Evolutionary conservation across 2,888 invertebrate species (phyloP).

Genomic region (Rhagonycha lutea): DNA sequence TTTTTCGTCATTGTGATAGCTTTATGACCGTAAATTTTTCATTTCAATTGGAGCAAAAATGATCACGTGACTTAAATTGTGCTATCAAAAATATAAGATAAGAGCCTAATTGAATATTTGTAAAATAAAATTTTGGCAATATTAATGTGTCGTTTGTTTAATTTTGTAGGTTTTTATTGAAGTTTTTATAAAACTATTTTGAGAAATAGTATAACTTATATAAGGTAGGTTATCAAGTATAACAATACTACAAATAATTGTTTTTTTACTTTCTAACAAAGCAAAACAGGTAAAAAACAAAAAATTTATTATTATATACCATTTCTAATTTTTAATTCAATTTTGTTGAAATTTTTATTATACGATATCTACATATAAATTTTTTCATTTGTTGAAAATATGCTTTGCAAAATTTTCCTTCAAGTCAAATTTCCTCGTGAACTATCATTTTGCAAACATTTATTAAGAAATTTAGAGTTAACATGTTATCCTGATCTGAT

Average conservation of each 20-base stretch:
- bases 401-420: not conserved
- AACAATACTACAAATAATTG: no score
- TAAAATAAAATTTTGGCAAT: not conserved
- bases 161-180: not conserved
- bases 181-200: not conserved
- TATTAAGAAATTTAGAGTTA: not conserved
- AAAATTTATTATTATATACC: no score
- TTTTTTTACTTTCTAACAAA: no score
- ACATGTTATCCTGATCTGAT: not conserved
- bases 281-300: no score
- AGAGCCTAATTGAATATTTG: not conserved
- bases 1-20: no score
- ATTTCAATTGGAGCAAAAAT: no score
- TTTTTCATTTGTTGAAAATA: no score
- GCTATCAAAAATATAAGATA: not conserved
- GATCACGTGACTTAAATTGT: no score
- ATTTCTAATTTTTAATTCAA: no score
- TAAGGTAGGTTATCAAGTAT: not conserved
- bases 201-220: not conserved
- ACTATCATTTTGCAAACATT: not conserved
- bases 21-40: no score
- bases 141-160: not conserved
- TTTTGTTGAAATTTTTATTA: no score
- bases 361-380: no score
- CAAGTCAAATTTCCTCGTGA: not conserved